Evolutionary conservation across 35 echinoderm and acorn worm genomes (phyloP).

Genomic region (Apostichopus japonicus): DNA sequence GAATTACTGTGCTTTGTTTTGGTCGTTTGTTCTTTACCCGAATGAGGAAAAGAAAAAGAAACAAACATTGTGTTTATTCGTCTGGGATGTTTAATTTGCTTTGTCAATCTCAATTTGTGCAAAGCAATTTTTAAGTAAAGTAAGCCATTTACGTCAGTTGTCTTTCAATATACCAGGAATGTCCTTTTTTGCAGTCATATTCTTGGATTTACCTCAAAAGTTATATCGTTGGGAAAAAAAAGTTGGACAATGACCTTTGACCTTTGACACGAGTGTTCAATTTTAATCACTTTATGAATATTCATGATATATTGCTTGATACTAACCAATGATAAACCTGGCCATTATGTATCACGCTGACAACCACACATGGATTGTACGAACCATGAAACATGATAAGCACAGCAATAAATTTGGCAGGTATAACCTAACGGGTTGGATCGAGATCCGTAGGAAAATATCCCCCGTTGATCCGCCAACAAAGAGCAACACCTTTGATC

Average conservation of each 20-base stretch:
- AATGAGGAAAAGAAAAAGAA: too few species aligned
- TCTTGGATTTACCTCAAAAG: neutral
- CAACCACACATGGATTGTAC: conserved; percentile 46
- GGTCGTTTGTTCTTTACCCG: too few species aligned
- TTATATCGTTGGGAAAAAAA: neutral
- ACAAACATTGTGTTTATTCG: too few species aligned
- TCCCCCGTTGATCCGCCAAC: neutral
- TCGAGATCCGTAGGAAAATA: conserved; percentile 43
- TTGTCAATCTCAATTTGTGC: too few species aligned
- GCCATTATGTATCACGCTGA: conserved; percentile 28
- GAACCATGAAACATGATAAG: conserved; percentile 14
- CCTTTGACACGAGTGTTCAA: neutral
- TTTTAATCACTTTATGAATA: too few species aligned
- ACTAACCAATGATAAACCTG: conserved; percentile 21
- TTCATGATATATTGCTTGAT: too few species aligned
- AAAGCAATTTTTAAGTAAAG: too few species aligned
- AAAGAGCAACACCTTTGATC: neutral
- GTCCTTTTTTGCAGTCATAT: neutral
- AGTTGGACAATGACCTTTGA: neutral
- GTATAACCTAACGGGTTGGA: neutral
- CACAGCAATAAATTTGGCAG: neutral
- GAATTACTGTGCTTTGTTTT: too few species aligned
- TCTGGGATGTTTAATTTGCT: too few species aligned
- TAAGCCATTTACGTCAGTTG: too few species aligned
- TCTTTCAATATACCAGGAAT: neutral